Conservation (phyloP, 2,113 vertebrate genomes). For the Dasyornis broadbenti region DNA sequence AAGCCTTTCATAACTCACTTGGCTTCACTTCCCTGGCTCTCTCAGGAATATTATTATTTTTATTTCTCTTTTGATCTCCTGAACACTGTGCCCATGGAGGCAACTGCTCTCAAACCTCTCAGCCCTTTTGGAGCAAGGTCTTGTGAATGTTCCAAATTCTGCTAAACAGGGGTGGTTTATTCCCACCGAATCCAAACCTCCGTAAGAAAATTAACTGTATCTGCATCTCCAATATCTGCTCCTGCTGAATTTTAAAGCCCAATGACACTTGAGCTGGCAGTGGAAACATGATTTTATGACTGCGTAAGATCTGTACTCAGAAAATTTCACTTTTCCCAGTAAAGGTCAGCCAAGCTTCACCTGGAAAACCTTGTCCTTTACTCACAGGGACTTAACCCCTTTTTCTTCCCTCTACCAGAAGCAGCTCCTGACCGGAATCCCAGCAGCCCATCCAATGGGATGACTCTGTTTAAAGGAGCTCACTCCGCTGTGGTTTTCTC, state of each 20-base stretch:
- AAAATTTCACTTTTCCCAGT: too few species aligned
- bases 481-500: too few species aligned
- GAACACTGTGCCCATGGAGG: not conserved
- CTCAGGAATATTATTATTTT: not conserved
- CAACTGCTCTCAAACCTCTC: not conserved
- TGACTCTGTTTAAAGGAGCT: too few species aligned
- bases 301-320: not conserved
- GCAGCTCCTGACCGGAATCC: too few species aligned
- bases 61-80: not conserved
- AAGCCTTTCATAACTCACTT: slow-evolving; percentile 31
- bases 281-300: not conserved
- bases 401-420: too few species aligned
- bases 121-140: not conserved
- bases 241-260: not conserved
- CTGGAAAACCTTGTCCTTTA: too few species aligned
- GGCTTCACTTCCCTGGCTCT: not conserved
- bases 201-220: not conserved
- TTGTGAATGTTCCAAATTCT: not conserved
- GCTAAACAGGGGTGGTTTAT: not conserved
- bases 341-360: too few species aligned
- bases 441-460: too few species aligned
- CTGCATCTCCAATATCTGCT: not conserved
- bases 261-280: not conserved
- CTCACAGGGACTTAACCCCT: too few species aligned
- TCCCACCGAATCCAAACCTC: not conserved